phyloP scores from a whole-genome alignment of 1,140 invertebrate species.

The Trichonephila inaurata region DNA sequence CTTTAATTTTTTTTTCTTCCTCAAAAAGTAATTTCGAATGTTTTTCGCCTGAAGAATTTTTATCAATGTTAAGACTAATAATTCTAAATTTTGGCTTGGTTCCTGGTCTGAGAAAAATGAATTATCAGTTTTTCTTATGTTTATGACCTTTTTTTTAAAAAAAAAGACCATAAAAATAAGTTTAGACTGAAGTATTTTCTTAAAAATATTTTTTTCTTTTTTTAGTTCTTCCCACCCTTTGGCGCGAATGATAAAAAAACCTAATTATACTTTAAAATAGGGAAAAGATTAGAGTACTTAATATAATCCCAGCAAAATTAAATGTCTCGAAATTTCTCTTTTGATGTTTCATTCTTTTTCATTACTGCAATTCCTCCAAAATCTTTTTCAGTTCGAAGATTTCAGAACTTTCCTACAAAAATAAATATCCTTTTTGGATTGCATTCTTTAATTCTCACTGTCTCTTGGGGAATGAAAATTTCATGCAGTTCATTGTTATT shows the following conservation, averaged over 20 bases:
- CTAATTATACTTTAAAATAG: too few relatives aligned
- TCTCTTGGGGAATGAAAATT: too few relatives aligned
- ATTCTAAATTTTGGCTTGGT: not conserved
- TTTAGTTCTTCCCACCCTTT: not conserved
- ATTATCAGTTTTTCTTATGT: not conserved
- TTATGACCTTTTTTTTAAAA: not conserved
- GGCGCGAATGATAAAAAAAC: not conserved
- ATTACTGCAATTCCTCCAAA: too few relatives aligned
- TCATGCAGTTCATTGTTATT: too few relatives aligned
- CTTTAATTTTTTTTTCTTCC: not conserved
- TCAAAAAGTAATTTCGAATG: not conserved
- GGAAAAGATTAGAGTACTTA: too few relatives aligned
- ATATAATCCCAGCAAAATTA: too few relatives aligned
- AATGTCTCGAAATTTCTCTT: not conserved
- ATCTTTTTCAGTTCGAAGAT: too few relatives aligned
- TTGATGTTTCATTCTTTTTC: not conserved
- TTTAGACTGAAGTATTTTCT: not conserved
- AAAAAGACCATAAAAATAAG: not conserved
- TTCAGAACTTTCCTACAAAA: not conserved
- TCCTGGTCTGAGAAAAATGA: not conserved
- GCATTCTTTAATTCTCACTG: too few relatives aligned
- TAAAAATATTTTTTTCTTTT: not conserved
- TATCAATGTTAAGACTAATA: not conserved
- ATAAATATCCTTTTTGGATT: not conserved
- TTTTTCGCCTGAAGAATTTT: not conserved